Evolutionary conservation across 2,888 invertebrate genomes (phyloP), one percentile per base, ranked within the genome.

Genomic region (Clepsis dumicolana): DNA sequence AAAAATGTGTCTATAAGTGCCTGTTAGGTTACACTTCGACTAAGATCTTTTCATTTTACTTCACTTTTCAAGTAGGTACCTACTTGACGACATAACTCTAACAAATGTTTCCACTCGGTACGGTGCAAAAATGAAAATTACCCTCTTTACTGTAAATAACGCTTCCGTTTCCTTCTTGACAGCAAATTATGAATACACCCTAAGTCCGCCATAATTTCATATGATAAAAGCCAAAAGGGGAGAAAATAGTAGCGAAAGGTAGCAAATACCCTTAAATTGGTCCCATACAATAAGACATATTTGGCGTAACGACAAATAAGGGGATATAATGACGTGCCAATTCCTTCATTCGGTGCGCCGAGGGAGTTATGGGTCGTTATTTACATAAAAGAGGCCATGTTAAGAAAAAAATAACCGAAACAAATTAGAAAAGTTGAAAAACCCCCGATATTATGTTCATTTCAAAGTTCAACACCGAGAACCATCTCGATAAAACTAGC

Each of bases 271-370:
- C 79, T 85, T 83, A 63, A 68, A 87, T 86, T 81, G 85, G 80
- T 80, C 77, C 77, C 77, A 78, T 83, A 84, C 83, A 87, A 84
- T 83, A 83, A 83, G 81, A 85, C 82, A 84, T 85, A 86, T 87
- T 87, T 86, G 84, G 75, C 79, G 75, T 79, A 81, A 81, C 76
- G 77, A 75, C 80, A 79, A 86, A 83, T 81, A 81, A 77, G 80
- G 81, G 82, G 77, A 63, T 75, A 70, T 81, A 83, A 81, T 74
- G 78, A 81, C 65, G 74, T 80, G 78, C 73, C 80, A 81, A 83
- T 81, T 80, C 77, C 69, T 74, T 67, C 66, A 72, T 66, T 68
- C 56, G 65, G 44, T 53, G 59, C 50, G 32, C 18, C 16, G 53
- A 16, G 38, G 60, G 60, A 60, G 50, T 56, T 48, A 68, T 25